phyloP scores from a whole-genome alignment of 2,113 vertebrate genomes.

The Corynorhinus townsendii region DNA sequence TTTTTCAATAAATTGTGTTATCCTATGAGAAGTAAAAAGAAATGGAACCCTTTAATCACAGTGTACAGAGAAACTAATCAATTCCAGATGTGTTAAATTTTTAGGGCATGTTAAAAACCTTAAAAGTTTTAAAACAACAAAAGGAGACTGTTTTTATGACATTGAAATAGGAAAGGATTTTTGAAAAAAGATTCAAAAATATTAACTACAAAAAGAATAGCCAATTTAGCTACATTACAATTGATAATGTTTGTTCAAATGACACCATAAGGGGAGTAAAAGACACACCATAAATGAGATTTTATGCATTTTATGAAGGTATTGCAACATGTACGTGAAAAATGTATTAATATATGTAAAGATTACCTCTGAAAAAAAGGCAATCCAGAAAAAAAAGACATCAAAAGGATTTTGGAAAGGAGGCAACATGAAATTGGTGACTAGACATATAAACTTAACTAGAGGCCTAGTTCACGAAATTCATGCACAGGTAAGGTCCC shows the following conservation, averaged over 20 bases:
- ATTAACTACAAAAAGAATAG: not conserved
- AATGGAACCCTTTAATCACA: not conserved
- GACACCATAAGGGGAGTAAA: not conserved
- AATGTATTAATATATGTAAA: not conserved
- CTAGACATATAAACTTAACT: not conserved
- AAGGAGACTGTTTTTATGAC: not conserved
- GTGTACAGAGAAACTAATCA: not conserved
- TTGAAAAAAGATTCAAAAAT: slow-evolving; percentile 10
- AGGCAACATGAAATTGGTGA: not conserved
- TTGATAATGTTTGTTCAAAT: not conserved
- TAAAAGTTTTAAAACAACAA: not conserved
- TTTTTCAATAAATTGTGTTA: not conserved
- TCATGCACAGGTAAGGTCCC: too few species aligned
- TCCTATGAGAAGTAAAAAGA: not conserved
- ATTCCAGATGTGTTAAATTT: not conserved
- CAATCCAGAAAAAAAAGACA: not conserved
- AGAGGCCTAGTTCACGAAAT: not conserved
- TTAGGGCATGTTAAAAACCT: not conserved
- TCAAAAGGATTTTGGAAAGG: not conserved
- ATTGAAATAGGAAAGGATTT: not conserved
- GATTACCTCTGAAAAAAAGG: not conserved
- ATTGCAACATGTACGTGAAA: not conserved
- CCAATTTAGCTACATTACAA: slow-evolving; percentile 11
- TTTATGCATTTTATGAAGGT: not conserved
- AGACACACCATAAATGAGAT: not conserved